These are phyloP conservation scores for Mimas tiliae DNA, from an alignment of 2,888 invertebrate genomes.

Conservation along the genomic window DNA sequence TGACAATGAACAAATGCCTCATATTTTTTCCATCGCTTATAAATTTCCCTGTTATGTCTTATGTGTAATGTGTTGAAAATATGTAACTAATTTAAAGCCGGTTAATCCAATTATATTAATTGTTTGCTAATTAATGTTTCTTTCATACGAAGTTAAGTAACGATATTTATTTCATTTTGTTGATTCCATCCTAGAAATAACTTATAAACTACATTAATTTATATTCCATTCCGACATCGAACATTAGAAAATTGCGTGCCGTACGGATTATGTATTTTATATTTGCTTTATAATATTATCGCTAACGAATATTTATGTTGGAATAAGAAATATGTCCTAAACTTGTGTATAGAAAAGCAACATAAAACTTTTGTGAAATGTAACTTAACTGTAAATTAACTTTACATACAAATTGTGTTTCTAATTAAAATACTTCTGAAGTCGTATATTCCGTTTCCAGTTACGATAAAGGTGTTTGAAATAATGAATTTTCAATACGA, in stretches of 20 bases:
- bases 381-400: not conserved
- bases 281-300: conserved; percentile 13
- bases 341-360: not conserved
- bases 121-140: too few species aligned
- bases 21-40: too few species aligned
- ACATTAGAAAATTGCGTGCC: conserved; percentile 35
- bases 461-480: not conserved
- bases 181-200: conserved; percentile 1
- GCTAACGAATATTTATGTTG: not conserved
- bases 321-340: not conserved
- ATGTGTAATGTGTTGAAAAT: too few species aligned
- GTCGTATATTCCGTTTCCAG: not conserved
- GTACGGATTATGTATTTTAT: not conserved
- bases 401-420: not conserved
- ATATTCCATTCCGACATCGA: conserved; percentile 25
- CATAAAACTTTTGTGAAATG: not conserved
- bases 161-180: conserved; percentile 13
- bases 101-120: too few species aligned
- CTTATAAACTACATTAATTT: conserved; percentile 9
- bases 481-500: conserved; percentile 18
- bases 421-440: not conserved
- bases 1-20: too few species aligned
- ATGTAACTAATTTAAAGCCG: too few species aligned
- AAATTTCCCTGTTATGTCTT: too few species aligned
- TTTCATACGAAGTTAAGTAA: not conserved